Percentiles rank a stretch among this genome's conserved stretches.
Evolutionary conservation across 2,113 vertebrate species (phyloP).

Genomic region (Melanerpes aurifrons): DNA sequence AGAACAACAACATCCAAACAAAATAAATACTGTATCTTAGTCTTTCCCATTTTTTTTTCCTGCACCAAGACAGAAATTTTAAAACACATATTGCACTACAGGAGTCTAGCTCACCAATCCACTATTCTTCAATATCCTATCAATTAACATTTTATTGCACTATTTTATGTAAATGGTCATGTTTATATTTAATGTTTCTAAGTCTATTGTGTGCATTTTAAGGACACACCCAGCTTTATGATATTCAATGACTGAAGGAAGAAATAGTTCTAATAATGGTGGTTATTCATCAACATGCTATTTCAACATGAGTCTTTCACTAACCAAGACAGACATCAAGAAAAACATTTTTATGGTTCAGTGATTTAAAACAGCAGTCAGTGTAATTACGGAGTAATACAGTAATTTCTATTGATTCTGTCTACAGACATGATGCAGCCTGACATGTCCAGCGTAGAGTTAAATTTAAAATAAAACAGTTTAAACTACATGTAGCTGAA

Average conservation of each 20-base stretch:
- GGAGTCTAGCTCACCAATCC: background rate
- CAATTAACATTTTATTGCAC: background rate
- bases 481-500: background rate
- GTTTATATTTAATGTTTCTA: background rate
- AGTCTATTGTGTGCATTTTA: background rate
- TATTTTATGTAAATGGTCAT: background rate
- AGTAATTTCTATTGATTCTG: conserved; percentile 58
- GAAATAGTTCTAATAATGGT: background rate
- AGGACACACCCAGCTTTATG: background rate
- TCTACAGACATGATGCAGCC: conserved; percentile 49
- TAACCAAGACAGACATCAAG: conserved; percentile 27
- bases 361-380: conserved; percentile 64
- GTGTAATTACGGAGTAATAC: conserved; percentile 72
- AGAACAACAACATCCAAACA: background rate
- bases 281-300: background rate
- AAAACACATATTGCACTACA: background rate
- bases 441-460: conserved; percentile 10
- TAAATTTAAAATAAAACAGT: conserved; percentile 26
- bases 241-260: background rate
- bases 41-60: background rate
- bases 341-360: conserved; percentile 52
- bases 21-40: background rate
- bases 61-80: background rate
- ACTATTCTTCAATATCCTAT: background rate
- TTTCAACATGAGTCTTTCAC: conserved; percentile 36